Conservation (phyloP, 2,797 vertebrate genomes). For the Enteromius argenteus region DNA sequence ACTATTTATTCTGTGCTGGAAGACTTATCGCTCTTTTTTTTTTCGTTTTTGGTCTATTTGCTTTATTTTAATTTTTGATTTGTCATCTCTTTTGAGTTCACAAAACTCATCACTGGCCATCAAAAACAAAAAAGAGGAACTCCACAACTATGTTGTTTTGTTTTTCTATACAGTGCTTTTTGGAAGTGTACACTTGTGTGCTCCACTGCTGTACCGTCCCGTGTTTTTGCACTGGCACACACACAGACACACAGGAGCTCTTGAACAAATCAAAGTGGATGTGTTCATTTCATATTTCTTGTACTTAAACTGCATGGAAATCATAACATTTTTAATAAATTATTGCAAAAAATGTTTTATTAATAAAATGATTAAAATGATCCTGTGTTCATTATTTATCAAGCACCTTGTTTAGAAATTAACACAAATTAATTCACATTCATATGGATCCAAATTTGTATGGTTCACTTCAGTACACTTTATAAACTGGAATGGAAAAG, state of each 20-base stretch:
- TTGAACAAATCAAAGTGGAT: slow-evolving; percentile 68
- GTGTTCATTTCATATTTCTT: slow-evolving; percentile 85
- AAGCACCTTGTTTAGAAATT: background rate
- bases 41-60: slow-evolving; percentile 74
- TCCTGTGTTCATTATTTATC: slow-evolving; percentile 35
- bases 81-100: slow-evolving; percentile 44
- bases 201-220: slow-evolving; percentile 82
- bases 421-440: background rate
- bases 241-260: slow-evolving; percentile 57
- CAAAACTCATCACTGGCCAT: slow-evolving; percentile 44
- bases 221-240: slow-evolving; percentile 83
- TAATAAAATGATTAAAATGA: slow-evolving; percentile 83
- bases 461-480: background rate
- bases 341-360: slow-evolving; percentile 88
- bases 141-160: slow-evolving; percentile 67
- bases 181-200: slow-evolving; percentile 83
- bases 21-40: slow-evolving; percentile 57
- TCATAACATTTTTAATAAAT: slow-evolving; percentile 88
- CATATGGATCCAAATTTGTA: background rate
- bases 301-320: slow-evolving; percentile 89
- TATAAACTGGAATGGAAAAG: background rate
- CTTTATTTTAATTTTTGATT: slow-evolving; percentile 65
- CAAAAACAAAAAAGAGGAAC: slow-evolving; percentile 31
- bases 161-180: slow-evolving; percentile 83
- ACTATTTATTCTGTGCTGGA: slow-evolving; percentile 78